Evolutionary conservation across 2,888 invertebrate species (phyloP).

Genomic region (Aspidiotus destructor): DNA sequence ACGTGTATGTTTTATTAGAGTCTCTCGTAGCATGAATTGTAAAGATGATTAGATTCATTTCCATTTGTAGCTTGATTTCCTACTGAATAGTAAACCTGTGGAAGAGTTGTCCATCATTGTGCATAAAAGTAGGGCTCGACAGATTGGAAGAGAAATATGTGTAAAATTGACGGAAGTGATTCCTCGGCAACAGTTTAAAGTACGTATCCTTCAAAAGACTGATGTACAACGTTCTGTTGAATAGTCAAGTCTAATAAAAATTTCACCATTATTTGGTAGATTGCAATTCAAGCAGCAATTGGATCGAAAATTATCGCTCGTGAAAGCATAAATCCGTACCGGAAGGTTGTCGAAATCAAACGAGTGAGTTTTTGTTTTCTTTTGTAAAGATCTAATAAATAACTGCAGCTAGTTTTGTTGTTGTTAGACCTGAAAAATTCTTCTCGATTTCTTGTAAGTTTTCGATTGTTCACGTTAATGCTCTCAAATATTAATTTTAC

Average conservation of each 20-base stretch:
- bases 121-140: slow-evolving; percentile 58
- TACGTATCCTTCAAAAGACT: slow-evolving; percentile 34
- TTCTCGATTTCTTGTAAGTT: neutral
- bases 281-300: slow-evolving; percentile 76
- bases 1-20: slow-evolving; percentile 42
- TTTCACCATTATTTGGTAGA: slow-evolving; percentile 42
- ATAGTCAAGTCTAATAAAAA: neutral
- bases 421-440: neutral
- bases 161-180: slow-evolving; percentile 70
- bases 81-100: slow-evolving; percentile 67
- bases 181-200: slow-evolving; percentile 72
- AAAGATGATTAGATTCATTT: neutral
- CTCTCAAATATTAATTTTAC: slow-evolving; percentile 40
- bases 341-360: slow-evolving; percentile 90
- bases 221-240: neutral
- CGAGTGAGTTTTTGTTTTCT: slow-evolving; percentile 53
- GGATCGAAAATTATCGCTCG: slow-evolving; percentile 70
- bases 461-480: neutral
- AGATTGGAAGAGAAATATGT: slow-evolving; percentile 58
- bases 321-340: slow-evolving; percentile 73
- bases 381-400: neutral
- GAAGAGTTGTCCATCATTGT: slow-evolving; percentile 79
- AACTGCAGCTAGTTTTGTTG: neutral
- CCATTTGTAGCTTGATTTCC: slow-evolving; percentile 54
- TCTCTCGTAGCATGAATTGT: neutral